Conservation (phyloP, 1,140 invertebrate genomes). For the Gonioctena quinquepunctata region DNA sequence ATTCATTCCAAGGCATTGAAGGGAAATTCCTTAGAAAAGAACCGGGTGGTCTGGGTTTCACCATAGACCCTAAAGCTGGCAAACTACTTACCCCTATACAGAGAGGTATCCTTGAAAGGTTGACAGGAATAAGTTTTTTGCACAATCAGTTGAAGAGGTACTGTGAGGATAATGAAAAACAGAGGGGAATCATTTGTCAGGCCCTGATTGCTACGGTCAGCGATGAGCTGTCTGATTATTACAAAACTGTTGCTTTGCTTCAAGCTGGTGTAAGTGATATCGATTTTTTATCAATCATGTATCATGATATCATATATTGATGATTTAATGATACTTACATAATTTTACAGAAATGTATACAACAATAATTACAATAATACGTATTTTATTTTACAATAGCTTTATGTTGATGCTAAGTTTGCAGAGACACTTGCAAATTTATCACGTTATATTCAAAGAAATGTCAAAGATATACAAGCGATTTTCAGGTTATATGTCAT, state of each 20-base stretch:
- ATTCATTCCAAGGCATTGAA: constrained; percentile 80
- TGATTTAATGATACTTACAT: no score
- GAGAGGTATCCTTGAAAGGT: constrained; percentile 66
- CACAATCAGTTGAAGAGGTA: constrained; percentile 77
- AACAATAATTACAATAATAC: no score
- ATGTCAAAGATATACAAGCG: no score
- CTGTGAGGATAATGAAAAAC: constrained; percentile 69
- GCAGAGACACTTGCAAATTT: no score
- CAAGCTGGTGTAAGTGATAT: constrained; percentile 72
- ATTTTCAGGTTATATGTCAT: no score
- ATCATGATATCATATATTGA: no score
- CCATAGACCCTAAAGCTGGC: constrained; percentile 65
- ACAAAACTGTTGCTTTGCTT: constrained; percentile 83
- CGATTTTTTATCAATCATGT: no score
- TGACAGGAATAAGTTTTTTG: constrained; percentile 86
- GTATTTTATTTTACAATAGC: no score
- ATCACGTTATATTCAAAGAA: no score
- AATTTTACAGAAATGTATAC: no score
- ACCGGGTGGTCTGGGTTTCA: constrained; percentile 66
- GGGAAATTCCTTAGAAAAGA: constrained; percentile 75
- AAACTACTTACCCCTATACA: constrained; percentile 52
- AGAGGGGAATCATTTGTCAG: constrained; percentile 66
- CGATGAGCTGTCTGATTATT: constrained; percentile 85
- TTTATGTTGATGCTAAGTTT: no score
- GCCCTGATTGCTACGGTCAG: constrained; percentile 85